Conservation (phyloP, 2,888 invertebrate genomes). For the Meteorus colon region DNA sequence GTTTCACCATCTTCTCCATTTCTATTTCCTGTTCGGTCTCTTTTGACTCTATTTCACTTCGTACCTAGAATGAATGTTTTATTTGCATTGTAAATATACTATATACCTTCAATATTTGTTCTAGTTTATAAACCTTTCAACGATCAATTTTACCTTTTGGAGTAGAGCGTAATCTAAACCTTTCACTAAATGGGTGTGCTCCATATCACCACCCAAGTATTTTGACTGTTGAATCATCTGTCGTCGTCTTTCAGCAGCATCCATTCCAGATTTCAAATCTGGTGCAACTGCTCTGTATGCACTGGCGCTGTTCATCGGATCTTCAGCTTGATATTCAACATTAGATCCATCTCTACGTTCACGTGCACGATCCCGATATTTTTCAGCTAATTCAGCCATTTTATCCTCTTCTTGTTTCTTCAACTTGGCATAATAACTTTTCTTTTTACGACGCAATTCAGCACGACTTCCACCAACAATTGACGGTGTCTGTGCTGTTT, state of each 20-base stretch:
- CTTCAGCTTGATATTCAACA: constrained; percentile 87
- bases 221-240: constrained; percentile 99
- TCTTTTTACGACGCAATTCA: constrained; percentile 92
- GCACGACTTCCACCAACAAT: constrained; percentile 75
- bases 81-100: constrained; percentile 11
- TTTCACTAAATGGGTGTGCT: constrained; percentile 99
- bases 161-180: constrained; percentile 94
- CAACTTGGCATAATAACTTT: constrained; percentile 93
- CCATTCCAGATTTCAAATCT: constrained; percentile 93
- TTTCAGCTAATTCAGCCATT: constrained; percentile 93
- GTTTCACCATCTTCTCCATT: constrained; percentile 77
- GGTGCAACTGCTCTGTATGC: constrained; percentile 97
- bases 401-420: constrained; percentile 97
- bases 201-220: constrained; percentile 99
- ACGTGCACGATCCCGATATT: constrained; percentile 92
- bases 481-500: constrained; percentile 75
- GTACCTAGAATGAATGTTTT: constrained; percentile 71
- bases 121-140: background rate
- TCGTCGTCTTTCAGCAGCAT: constrained; percentile 94
- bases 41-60: constrained; percentile 88
- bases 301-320: constrained; percentile 89
- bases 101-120: background rate
- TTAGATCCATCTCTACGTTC: constrained; percentile 91
- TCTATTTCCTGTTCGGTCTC: constrained; percentile 90
- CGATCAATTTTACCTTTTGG: constrained; percentile 81